Percentiles rank a stretch among this genome's conserved stretches.
Evolutionary conservation across 2,888 invertebrate genomes (phyloP).

Genomic region (Cyclophora punctaria): DNA sequence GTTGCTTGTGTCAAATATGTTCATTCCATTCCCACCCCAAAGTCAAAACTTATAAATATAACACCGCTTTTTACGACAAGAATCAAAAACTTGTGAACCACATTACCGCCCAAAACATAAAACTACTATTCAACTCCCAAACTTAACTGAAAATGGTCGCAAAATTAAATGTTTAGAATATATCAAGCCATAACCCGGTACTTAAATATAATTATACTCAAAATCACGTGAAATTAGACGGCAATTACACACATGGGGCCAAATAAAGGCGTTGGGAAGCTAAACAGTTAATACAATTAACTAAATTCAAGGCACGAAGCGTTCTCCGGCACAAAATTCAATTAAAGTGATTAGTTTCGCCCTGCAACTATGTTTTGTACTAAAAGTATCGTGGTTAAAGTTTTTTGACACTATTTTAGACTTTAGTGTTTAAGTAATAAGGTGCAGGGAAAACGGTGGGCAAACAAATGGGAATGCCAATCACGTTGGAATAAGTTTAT

Average conservation of each 20-base stretch:
- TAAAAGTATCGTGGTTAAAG: conserved; percentile 32
- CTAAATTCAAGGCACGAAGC: conserved; percentile 55
- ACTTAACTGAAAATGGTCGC: background rate
- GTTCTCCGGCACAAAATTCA: conserved; percentile 58
- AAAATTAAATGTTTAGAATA: background rate
- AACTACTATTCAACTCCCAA: background rate
- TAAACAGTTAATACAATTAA: conserved; percentile 53
- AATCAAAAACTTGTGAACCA: no score
- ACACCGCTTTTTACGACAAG: no score
- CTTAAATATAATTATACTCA: conserved; percentile 13
- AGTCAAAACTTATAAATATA: no score
- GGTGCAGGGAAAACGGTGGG: conserved; percentile 7
- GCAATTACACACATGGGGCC: conserved; percentile 39
- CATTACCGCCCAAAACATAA: no score
- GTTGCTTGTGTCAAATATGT: background rate
- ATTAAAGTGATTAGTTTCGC: conserved; percentile 64
- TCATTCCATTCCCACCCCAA: no score
- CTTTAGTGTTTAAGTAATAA: conserved; percentile 21
- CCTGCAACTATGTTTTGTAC: conserved; percentile 49
- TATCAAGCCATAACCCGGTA: no score
- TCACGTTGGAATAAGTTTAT: conserved; percentile 40
- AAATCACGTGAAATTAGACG: conserved; percentile 25
- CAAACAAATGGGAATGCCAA: conserved; percentile 33
- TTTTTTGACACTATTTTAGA: conserved; percentile 21
- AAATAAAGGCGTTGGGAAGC: conserved; percentile 49